Percentiles rank a stretch among this genome's conserved stretches.
Conservation (phyloP, 2,797 vertebrate genomes). For the Enteromius afrohamiltoni region DNA sequence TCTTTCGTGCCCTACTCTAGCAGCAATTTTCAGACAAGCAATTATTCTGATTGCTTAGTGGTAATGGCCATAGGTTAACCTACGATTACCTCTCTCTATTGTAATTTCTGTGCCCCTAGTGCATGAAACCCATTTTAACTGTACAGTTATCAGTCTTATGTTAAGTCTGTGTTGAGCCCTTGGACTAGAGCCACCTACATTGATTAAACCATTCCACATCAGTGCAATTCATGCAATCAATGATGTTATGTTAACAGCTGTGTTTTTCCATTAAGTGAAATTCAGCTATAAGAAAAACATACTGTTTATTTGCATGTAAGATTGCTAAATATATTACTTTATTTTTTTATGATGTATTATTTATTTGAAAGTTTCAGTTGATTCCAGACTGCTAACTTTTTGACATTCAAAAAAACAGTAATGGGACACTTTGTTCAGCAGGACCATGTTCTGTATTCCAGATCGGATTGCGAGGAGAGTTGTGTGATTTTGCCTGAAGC, state of each 20-base stretch:
- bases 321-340: neutral
- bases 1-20: conserved; percentile 2
- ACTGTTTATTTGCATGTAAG: neutral
- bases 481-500: conserved; percentile 2
- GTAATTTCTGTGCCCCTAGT: conserved; percentile 21
- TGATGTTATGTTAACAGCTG: neutral
- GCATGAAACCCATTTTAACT: conserved; percentile 30
- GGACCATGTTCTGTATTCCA: neutral
- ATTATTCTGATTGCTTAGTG: conserved; percentile 46
- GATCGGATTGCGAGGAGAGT: neutral
- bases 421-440: neutral
- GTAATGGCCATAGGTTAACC: conserved; percentile 27
- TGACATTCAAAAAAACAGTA: conserved; percentile 1
- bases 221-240: neutral
- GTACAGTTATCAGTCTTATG: conserved; percentile 6
- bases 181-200: neutral
- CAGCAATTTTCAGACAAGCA: conserved; percentile 43
- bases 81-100: conserved; percentile 39
- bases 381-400: neutral
- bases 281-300: neutral
- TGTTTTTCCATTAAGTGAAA: neutral
- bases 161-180: conserved; percentile 8
- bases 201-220: neutral
- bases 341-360: neutral
- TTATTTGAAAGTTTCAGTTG: neutral